A percentile compares a stretch with the other conserved stretches of the same genome.
These are phyloP conservation scores for Takifugu bimaculatus DNA, from an alignment of 2,113 vertebrate species.

Conservation along the genomic window DNA sequence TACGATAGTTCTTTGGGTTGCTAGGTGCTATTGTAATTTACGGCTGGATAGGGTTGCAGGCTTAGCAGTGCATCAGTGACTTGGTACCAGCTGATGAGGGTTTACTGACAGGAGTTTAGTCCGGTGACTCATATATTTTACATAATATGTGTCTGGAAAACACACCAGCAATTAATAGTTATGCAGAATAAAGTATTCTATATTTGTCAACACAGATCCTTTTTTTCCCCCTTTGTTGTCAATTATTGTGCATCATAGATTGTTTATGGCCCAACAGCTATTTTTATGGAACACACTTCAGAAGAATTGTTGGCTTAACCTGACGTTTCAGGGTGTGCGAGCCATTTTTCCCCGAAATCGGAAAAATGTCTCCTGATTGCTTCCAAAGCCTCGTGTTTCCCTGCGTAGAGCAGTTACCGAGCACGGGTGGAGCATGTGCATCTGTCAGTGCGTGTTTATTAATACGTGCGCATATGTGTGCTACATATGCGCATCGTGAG, in stretches of 20 bases:
- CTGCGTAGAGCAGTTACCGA: slow-evolving; percentile 18
- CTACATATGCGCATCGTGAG: slow-evolving; percentile 29
- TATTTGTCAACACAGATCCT: slow-evolving; percentile 17
- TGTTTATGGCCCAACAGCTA: not conserved
- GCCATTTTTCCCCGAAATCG: not conserved
- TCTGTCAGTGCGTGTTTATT: slow-evolving; percentile 3
- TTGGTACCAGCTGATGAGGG: slow-evolving; percentile 46
- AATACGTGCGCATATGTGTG: slow-evolving; percentile 16
- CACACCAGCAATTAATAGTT: slow-evolving; percentile 4
- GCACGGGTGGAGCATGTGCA: slow-evolving; percentile 7
- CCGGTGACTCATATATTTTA: slow-evolving; percentile 15
- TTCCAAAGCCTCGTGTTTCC: slow-evolving; percentile 2
- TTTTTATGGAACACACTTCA: not conserved
- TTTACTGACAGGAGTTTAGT: slow-evolving; percentile 30
- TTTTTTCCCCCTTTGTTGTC: not conserved
- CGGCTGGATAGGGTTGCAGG: slow-evolving; percentile 55
- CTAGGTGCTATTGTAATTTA: slow-evolving; percentile 52
- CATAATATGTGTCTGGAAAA: slow-evolving; percentile 5
- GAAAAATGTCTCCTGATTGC: slow-evolving; percentile 9
- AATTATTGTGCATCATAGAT: not conserved
- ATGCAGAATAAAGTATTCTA: slow-evolving; percentile 39
- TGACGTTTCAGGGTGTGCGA: slow-evolving; percentile 12
- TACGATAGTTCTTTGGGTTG: slow-evolving; percentile 50
- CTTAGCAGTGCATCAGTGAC: slow-evolving; percentile 43
- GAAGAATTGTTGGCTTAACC: not conserved